These are phyloP conservation scores for Agonopterix arenella DNA, from an alignment of 2,888 invertebrate species.

Conservation along the genomic window DNA sequence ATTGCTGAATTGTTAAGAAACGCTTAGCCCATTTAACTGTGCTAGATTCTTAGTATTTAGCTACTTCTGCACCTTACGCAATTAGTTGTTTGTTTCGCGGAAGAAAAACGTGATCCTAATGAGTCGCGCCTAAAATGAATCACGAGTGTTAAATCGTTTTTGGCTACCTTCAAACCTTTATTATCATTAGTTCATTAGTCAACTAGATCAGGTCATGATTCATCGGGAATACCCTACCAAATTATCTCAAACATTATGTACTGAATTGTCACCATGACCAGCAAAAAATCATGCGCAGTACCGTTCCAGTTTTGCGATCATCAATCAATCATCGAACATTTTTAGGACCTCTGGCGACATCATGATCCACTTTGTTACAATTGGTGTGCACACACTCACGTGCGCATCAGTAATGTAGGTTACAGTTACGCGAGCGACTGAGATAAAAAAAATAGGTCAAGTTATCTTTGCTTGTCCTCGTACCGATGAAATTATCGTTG, in stretches of 20 bases:
- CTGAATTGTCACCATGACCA: too few relatives aligned
- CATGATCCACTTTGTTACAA: conserved; percentile 42
- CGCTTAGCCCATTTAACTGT: conserved; percentile 66
- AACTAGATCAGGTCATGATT: conserved; percentile 14
- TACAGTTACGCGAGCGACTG: conserved; percentile 55
- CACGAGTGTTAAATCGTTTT: conserved; percentile 11
- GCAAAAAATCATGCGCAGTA: neutral
- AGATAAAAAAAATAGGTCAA: conserved; percentile 77
- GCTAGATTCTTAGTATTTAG: conserved; percentile 48
- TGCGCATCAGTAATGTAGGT: conserved; percentile 56
- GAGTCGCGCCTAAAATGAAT: conserved; percentile 11
- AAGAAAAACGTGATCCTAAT: conserved; percentile 24
- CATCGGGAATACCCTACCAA: conserved; percentile 10
- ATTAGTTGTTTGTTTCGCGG: conserved; percentile 33
- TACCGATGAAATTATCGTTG: conserved; percentile 64
- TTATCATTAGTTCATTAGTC: conserved; percentile 2
- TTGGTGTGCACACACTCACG: conserved; percentile 42
- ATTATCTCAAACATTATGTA: too few relatives aligned
- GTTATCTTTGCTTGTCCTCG: conserved; percentile 74
- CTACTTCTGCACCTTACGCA: conserved; percentile 32
- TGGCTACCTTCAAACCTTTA: conserved; percentile 3
- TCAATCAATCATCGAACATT: conserved; percentile 7
- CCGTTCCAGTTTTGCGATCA: neutral
- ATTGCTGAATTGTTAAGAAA: conserved; percentile 68
- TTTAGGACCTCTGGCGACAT: conserved; percentile 25